Evolutionary conservation across 2,888 invertebrate genomes (phyloP), one percentile per base, ranked within the genome.

Genomic region (Cecidostiba fungosa): DNA sequence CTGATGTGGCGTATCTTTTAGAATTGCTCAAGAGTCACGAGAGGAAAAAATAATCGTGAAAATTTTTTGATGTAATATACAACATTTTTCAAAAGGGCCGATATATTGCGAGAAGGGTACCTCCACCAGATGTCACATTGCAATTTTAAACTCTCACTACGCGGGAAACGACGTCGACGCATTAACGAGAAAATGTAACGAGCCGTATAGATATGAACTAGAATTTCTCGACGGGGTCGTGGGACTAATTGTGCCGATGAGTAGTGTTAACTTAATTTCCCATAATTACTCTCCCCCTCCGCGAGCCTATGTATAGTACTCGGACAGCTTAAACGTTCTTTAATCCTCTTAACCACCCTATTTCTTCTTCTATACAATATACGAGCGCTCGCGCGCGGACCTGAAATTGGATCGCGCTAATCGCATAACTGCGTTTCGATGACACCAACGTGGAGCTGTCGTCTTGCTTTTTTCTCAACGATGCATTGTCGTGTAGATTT

Each of bases 361-460:
- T 47, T 62, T 54, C 8, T 47, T 70, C 59, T 26, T 36, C 66
- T 19, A 19, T 50, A 19, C n/a, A 59, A 59, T 59, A 59, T n/a
- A 19, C n/a, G 54, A n/a, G 50, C 50, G 23, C 43, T 16, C 43
- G 10, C 26, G 26, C 76, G 23, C 26, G n/a, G 29, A 26, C 29
- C n/a, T 39, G 70, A 85, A 80, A 85, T 80, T 69, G 80, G 86
- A 86, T 86, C 82, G 82, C 54, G 14, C 82, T 86, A 86, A 86
- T 86, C 74, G 86, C 74, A 77, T 86, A 86, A 86, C 79, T 86
- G 78, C 73, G 62, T 83, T 83, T 86, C 86, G 83, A 86, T 83
- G 83, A 85, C 83, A 50, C n/a, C n/a, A 1, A 62, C 81, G 62
- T 76, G 32, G 47, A 3, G 29, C 29, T 23, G 29, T 50, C 16